A percentile compares a stretch with the other conserved stretches of the same genome.
phyloP scores from a whole-genome alignment of 2,113 vertebrate species.

The Gadus chalcogrammus region DNA sequence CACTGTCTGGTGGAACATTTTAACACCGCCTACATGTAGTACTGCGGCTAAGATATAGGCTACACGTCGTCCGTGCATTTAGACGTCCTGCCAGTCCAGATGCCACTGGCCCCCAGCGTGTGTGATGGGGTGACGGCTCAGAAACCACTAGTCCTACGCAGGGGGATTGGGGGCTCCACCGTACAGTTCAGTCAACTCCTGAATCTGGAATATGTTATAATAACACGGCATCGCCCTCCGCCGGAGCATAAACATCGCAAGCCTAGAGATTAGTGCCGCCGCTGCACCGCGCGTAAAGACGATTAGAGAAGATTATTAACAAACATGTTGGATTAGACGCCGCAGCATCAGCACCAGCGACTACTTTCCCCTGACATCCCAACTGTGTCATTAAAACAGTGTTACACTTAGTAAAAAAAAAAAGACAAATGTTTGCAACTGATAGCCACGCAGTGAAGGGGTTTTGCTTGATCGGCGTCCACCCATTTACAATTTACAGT shows the following conservation, averaged over 20 bases:
- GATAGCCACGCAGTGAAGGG: not conserved
- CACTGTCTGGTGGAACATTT: conserved; percentile 27
- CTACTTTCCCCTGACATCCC: conserved; percentile 25
- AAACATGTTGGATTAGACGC: conserved; percentile 59
- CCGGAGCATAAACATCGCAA: conserved; percentile 54
- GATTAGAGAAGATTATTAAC: conserved; percentile 68
- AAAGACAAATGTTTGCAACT: conserved; percentile 8
- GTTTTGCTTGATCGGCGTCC: not conserved
- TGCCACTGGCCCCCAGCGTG: too few species aligned
- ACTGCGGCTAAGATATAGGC: too few species aligned
- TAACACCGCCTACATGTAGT: conserved; percentile 5
- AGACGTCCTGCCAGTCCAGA: not conserved
- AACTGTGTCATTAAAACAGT: conserved; percentile 24
- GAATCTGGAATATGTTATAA: conserved; percentile 29
- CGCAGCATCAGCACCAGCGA: conserved; percentile 44
- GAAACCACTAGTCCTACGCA: not conserved
- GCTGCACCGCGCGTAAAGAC: conserved; percentile 58
- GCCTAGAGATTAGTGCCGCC: conserved; percentile 63
- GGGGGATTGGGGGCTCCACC: conserved; percentile 15
- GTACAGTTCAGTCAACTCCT: conserved; percentile 31
- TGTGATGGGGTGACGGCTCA: too few species aligned
- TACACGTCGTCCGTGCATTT: conserved; percentile 1
- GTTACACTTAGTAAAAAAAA: not conserved
- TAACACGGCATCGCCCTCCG: conserved; percentile 36
- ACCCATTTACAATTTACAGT: not conserved